A percentile compares a stretch with the other conserved stretches of the same genome.
These are phyloP conservation scores for Ylistrum balloti DNA, from an alignment of 1,140 invertebrate genomes.

Conservation along the genomic window DNA sequence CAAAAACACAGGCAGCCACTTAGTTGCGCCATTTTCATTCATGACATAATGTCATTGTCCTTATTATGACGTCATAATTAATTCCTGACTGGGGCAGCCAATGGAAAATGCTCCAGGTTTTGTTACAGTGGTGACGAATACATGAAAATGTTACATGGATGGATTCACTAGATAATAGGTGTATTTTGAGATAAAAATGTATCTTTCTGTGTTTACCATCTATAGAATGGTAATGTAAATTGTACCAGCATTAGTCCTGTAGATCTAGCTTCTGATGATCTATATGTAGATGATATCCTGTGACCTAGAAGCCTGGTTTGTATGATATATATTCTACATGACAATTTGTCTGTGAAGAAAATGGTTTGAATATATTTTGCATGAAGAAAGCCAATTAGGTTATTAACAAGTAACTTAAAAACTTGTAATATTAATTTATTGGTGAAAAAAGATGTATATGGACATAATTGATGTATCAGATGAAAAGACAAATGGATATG, in stretches of 20 bases:
- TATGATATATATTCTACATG: background rate
- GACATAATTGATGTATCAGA: background rate
- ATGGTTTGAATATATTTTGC: background rate
- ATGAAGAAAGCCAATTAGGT: background rate
- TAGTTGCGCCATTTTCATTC: too few species aligned
- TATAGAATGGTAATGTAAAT: background rate
- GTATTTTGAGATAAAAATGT: too few species aligned
- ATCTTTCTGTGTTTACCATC: too few species aligned
- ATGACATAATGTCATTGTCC: too few species aligned
- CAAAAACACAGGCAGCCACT: too few species aligned
- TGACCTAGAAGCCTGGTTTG: slow-evolving; percentile 1
- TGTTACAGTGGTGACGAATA: too few species aligned
- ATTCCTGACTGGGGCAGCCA: too few species aligned
- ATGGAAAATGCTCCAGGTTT: too few species aligned
- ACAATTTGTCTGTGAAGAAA: background rate
- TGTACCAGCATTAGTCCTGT: background rate
- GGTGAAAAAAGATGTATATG: background rate
- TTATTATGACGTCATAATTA: too few species aligned
- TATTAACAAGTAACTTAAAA: background rate
- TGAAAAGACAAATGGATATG: slow-evolving; percentile 13
- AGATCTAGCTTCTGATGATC: background rate
- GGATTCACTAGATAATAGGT: too few species aligned
- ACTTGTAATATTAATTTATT: background rate
- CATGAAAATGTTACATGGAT: too few species aligned
- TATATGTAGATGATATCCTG: background rate